Conservation (phyloP, 2,113 vertebrate genomes). For the Carassius auratus region DNA sequence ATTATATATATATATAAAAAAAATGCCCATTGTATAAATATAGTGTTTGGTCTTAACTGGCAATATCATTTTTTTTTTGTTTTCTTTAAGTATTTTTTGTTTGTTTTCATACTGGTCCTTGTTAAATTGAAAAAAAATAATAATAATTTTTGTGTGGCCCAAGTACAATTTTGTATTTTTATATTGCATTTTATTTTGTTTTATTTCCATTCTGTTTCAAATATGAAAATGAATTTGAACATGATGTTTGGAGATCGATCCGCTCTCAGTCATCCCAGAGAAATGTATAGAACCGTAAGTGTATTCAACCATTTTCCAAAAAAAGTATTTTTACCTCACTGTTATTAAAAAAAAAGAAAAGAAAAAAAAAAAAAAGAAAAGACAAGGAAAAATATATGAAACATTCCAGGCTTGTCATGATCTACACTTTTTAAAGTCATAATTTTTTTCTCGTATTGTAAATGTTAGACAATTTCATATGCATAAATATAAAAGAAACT, state of each 20-base stretch:
- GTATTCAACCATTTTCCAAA: slow-evolving; percentile 88
- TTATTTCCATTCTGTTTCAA: slow-evolving; percentile 56
- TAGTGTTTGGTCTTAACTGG: background rate
- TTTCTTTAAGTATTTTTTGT: background rate
- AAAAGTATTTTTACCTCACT: slow-evolving; percentile 92
- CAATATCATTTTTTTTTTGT: background rate
- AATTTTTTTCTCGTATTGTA: slow-evolving; percentile 94
- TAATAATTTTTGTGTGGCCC: slow-evolving; percentile 19
- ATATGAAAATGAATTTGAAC: slow-evolving; percentile 3
- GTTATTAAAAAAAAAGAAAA: slow-evolving; percentile 70
- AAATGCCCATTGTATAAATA: background rate
- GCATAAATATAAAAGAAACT: slow-evolving; percentile 99
- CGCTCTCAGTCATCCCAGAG: slow-evolving; percentile 55
- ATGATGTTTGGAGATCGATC: slow-evolving; percentile 60
- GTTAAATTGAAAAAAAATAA: slow-evolving; percentile 1
- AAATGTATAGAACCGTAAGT: slow-evolving; percentile 87
- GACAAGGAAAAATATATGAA: slow-evolving; percentile 58
- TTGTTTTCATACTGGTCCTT: background rate
- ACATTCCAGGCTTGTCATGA: slow-evolving; percentile 98
- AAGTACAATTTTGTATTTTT: slow-evolving; percentile 54
- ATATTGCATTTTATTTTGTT: slow-evolving; percentile 43
- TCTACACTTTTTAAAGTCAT: slow-evolving; percentile 80
- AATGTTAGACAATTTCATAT: slow-evolving; percentile 99
- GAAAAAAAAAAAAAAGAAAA: slow-evolving; percentile 68
- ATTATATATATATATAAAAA: background rate